These are phyloP conservation scores for Sarotherodon lohbergeri DNA, from an alignment of 2,113 vertebrate species.

Conservation along the genomic window DNA sequence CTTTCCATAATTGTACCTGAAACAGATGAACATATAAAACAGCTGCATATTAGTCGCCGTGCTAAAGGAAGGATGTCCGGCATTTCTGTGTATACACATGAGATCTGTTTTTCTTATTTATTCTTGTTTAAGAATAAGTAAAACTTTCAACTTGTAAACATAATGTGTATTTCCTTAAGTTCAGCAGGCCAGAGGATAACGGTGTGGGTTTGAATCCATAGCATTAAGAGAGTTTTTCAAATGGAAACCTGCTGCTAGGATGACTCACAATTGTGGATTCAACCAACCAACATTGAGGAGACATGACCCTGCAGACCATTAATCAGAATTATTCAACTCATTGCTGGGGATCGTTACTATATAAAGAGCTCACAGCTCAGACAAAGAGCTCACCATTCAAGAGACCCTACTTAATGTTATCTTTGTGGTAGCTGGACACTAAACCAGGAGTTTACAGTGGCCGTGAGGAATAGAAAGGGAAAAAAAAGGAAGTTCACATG, in stretches of 20 bases:
- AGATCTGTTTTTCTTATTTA: not conserved
- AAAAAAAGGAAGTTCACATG: not conserved
- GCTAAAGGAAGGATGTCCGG: not conserved
- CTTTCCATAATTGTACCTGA: slow-evolving; percentile 87
- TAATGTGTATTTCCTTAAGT: not conserved
- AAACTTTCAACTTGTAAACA: not conserved
- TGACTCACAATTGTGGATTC: not conserved
- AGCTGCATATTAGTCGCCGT: not conserved
- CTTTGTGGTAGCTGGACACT: not conserved
- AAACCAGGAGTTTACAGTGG: not conserved
- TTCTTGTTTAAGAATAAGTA: not conserved
- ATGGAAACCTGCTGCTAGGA: not conserved
- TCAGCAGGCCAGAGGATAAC: not conserved
- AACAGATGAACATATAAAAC: not conserved
- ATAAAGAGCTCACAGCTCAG: not conserved
- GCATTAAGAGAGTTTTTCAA: not conserved
- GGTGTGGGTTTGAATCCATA: not conserved
- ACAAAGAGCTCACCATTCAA: not conserved
- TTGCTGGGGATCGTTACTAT: not conserved
- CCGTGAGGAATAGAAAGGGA: not conserved
- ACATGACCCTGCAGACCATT: not conserved
- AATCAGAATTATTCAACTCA: not conserved
- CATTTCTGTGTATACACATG: not conserved
- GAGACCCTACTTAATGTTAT: not conserved
- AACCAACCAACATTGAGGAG: not conserved